Base-by-base conservation (phyloP, 2,797 vertebrate species). In the Siniperca scherzeri region DNA sequence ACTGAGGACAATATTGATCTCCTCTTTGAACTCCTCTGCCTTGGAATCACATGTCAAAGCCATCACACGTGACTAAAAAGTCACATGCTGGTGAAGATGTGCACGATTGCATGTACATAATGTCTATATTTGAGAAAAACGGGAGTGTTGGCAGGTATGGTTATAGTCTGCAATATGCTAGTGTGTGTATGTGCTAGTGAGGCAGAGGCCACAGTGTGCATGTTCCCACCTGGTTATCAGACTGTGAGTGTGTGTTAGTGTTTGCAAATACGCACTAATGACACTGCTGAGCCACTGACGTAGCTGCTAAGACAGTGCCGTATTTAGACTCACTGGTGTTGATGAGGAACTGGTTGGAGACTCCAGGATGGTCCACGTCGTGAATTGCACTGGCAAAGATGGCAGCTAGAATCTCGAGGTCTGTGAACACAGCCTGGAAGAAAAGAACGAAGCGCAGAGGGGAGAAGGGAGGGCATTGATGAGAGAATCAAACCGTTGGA, bases 371-470 rank as follows among this genome's bases (percentile, higher is more conserved):
- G 94, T 99, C 98, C 33, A 99, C 98, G 68, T 99, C 98, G 61
- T 99, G 98, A 95, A 99, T 99, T 87, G 98, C 98, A 96, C 98
- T 99, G 90, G 98, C 98, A 95, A 99, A 99, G 94, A 99, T 98
- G 95, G 98, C 98, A 92, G 98, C 97, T 84, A 99, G 97, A 92
- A 99, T 98, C 95, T 99, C 98, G 77, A 99, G 95, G 94, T 99
- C 98, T 87, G 98, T 99, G 95, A 99, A 99, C 87, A 99, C 98
- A 12, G 98, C 98, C 98, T 99, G 82, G 71, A 92, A 76, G 21
- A 74, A 78, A 74, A 65, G 44, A 78, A 70, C 4, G 3, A 14
- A 60, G 66, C 40, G 25, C 61, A 75, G 27, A 70, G n/a, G 42
- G 59, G 74, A 36, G 42, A 59, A 30, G 48, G 52, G 40, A 30